Percentiles rank a stretch among this genome's conserved stretches.
These are phyloP conservation scores for Sarcoramphus papa DNA, from an alignment of 2,797 vertebrate species.

Conservation along the genomic window DNA sequence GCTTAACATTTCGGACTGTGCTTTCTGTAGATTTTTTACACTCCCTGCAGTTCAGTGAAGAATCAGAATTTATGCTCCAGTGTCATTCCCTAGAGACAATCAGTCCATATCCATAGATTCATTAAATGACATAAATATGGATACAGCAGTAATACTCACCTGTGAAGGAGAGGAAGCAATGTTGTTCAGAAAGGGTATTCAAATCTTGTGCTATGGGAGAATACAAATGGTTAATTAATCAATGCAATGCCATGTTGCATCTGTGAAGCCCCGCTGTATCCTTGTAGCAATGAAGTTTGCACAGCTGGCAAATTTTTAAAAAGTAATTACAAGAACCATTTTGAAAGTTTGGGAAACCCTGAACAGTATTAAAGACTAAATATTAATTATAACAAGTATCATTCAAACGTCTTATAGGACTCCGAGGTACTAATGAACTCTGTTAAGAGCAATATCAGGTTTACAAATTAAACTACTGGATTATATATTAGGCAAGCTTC, in stretches of 20 bases:
- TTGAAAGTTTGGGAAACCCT: constrained; percentile 23
- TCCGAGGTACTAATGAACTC: constrained; percentile 37
- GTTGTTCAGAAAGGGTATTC: not conserved
- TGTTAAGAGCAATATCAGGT: constrained; percentile 54
- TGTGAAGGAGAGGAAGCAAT: not conserved
- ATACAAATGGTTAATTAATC: not conserved
- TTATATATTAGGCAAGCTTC: constrained; percentile 8
- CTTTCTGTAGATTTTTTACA: not conserved
- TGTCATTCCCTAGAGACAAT: not conserved
- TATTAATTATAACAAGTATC: constrained; percentile 64
- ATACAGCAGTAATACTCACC: not conserved
- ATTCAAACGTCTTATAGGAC: constrained; percentile 24
- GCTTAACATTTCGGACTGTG: not conserved
- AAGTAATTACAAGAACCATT: constrained; percentile 17
- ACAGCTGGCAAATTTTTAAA: constrained; percentile 6
- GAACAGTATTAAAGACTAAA: constrained; percentile 40
- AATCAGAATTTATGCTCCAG: not conserved
- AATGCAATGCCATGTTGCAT: not conserved
- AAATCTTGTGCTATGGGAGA: not conserved
- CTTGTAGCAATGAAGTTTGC: not conserved
- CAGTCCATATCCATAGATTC: not conserved
- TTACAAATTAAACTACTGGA: constrained; percentile 41
- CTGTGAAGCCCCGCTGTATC: not conserved
- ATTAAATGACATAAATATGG: not conserved
- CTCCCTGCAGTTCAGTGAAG: not conserved